Evolutionary conservation across 2,888 invertebrate species (phyloP), one percentile per base, ranked within the genome.

Genomic region (Scaptomyza caliginosa): DNA sequence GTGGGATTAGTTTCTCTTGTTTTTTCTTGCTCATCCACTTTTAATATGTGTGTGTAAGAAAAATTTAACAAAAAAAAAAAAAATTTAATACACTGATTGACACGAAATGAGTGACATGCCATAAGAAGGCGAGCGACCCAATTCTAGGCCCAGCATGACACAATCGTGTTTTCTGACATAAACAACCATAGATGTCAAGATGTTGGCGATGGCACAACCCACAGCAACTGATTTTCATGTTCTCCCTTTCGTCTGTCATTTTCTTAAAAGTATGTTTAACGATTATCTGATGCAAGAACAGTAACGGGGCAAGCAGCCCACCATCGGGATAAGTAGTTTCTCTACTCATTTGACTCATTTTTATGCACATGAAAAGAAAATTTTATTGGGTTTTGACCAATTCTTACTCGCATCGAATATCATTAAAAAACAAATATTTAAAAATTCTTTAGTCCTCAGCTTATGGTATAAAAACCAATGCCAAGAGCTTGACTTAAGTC

Each of bases 21-120:
- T 48, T 34, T 24, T n/a, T 1, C 11, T 7, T 21, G 26, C 26
- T 32, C 7, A 7, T 16, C 21, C 7, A 7, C n/a, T 11, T 48
- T 21, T 10, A 8, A 48, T 38, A 38, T 16, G 3, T 36, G 16
- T 26, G 11, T 26, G 3, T 38, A n/a, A 23, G 43, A 51, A 52
- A 21, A 38, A 34, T 52, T 78, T 85, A 30, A 74, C 54, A 57
- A n/a, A 23, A 45, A 51, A 52, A n/a, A 23, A 45, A 51, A 52
- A 21, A 38, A 34, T 52, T 78, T 85, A 30, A 74, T 56, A 57
- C 39, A 39, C 23, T 68, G 83, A 79, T 76, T 74, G 86, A 80
- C 81, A 73, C 40, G 32, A 54, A 45, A 34, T 45, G 39, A 51
- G 34, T 56, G 67, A 50, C 72, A 63, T 50, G 21, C 19, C 30